Base-by-base conservation (phyloP, 2,113 vertebrate species). In the Catagonus wagneri region DNA sequence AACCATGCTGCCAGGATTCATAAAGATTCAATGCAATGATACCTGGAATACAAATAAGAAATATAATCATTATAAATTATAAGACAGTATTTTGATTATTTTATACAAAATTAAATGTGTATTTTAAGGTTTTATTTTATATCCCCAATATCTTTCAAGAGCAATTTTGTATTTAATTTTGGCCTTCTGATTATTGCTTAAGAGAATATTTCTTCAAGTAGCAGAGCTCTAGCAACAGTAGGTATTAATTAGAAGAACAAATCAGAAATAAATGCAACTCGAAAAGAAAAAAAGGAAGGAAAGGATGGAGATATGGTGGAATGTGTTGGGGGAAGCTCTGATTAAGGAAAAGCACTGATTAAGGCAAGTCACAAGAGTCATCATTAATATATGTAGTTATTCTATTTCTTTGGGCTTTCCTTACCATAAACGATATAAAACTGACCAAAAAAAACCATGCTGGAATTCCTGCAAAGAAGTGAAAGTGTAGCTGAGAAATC, bases 71-170 rank as follows among this genome's bases (percentile, higher is more conserved):
- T 74, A 11, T 32, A 83, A 83, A 83, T n/a, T 44, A 8, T 32
- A 80, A 79, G 76, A 58, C 12, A 78, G 58, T 39, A 60, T 60
- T 68, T 90, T 76, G 39, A 32, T 60, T 58, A 83, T 34, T 89
- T 89, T 83, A n/a, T 50, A 90, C 85, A 68, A 78, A 90, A 83
- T 71, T 89, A 94, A 66, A 34, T 32, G 10, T 61, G 50, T 90
- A 83, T 75, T 75, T 94, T 63, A 69, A 84, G 60, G 32, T 68
- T 76, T 90, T 61, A 69, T 94, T 84, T 54, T 78, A 39, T 69
- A 63, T 39, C 54, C 71, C 19, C 34, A 20, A 61, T 63, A 11
- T 91, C 63, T 90, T 90, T 54, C n/a, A 54, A 85, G 90, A 79
- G 17, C 36, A 44, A 83, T 50, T 85, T 36, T 27, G 15, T 68